These are phyloP conservation scores for Morpho achilles DNA, from an alignment of 2,888 invertebrate species.

Conservation along the genomic window DNA sequence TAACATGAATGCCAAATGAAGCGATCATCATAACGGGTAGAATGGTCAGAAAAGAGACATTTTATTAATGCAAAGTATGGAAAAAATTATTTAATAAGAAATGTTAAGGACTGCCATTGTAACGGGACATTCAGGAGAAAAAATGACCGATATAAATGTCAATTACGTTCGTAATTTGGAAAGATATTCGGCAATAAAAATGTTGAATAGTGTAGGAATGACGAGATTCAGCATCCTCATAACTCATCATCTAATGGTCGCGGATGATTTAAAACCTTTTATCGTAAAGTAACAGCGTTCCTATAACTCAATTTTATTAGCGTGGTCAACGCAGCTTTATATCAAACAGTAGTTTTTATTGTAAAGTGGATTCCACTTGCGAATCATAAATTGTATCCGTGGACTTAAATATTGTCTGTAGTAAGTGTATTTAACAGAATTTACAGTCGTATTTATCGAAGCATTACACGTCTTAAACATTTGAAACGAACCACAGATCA, in stretches of 20 bases:
- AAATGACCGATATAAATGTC: slow-evolving; percentile 59
- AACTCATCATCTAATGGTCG: slow-evolving; percentile 77
- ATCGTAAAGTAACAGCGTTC: slow-evolving; percentile 74
- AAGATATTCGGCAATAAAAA: slow-evolving; percentile 73
- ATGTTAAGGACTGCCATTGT: slow-evolving; percentile 44
- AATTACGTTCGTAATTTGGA: slow-evolving; percentile 63
- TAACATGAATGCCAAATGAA: slow-evolving; percentile 72
- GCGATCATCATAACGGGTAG: slow-evolving; percentile 70
- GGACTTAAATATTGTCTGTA: slow-evolving; percentile 44
- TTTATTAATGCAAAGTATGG: slow-evolving; percentile 65
- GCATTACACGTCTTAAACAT: slow-evolving; percentile 65
- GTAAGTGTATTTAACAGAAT: slow-evolving; percentile 42
- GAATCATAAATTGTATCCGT: slow-evolving; percentile 18
- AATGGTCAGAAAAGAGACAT: slow-evolving; percentile 72
- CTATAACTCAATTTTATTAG: slow-evolving; percentile 76
- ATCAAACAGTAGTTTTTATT: slow-evolving; percentile 59
- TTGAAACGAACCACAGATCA: slow-evolving; percentile 60
- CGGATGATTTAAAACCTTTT: slow-evolving; percentile 77
- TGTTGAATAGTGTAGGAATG: slow-evolving; percentile 70
- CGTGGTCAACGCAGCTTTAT: slow-evolving; percentile 69
- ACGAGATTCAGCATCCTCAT: slow-evolving; percentile 70
- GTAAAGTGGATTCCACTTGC: slow-evolving; percentile 48
- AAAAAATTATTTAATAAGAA: slow-evolving; percentile 56
- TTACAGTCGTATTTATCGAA: slow-evolving; percentile 49
- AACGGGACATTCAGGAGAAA: slow-evolving; percentile 37